phyloP scores from a whole-genome alignment of 1,140 invertebrate genomes.

The Drosophila ercepeae region DNA sequence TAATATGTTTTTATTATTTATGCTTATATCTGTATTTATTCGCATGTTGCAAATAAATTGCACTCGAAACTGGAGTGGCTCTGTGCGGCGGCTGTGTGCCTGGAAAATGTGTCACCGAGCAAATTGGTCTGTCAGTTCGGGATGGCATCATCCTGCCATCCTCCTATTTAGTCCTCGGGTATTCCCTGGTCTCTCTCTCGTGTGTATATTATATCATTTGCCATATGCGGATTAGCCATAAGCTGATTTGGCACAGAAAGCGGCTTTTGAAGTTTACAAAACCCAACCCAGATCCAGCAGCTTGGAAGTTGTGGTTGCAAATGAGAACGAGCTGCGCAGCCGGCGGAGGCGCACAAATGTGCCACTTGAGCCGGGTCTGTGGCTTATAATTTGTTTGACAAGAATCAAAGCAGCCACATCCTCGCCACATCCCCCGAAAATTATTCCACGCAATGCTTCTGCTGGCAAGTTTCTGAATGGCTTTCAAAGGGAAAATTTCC shows the following conservation, averaged over 20 bases:
- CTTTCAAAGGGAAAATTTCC: not conserved
- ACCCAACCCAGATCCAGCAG: slow-evolving; percentile 22
- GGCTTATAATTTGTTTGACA: slow-evolving; percentile 79
- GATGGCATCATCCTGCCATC: slow-evolving; percentile 14
- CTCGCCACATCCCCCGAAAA: not conserved
- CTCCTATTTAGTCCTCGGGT: not conserved
- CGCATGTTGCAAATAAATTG: slow-evolving; percentile 56
- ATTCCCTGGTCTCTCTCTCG: slow-evolving; percentile 5
- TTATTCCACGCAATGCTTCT: too few species aligned
- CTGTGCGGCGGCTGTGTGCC: slow-evolving; percentile 5
- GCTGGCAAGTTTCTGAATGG: not conserved
- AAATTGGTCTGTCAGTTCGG: slow-evolving; percentile 67
- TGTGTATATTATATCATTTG: slow-evolving; percentile 73
- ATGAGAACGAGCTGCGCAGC: slow-evolving; percentile 40
- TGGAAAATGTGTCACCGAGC: slow-evolving; percentile 63
- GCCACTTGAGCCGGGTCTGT: slow-evolving; percentile 56
- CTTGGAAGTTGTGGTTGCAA: slow-evolving; percentile 23
- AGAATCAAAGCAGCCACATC: slow-evolving; percentile 61
- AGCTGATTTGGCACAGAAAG: slow-evolving; percentile 47
- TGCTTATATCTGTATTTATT: slow-evolving; percentile 60
- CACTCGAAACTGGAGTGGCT: slow-evolving; percentile 37
- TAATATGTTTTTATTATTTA: slow-evolving; percentile 80
- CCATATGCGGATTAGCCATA: slow-evolving; percentile 77
- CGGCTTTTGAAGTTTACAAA: slow-evolving; percentile 54
- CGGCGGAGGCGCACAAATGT: slow-evolving; percentile 62